Percentiles rank a stretch among this genome's conserved stretches.
phyloP scores from a whole-genome alignment of 2,888 invertebrate genomes.

The Dermolepida albohirtum region DNA sequence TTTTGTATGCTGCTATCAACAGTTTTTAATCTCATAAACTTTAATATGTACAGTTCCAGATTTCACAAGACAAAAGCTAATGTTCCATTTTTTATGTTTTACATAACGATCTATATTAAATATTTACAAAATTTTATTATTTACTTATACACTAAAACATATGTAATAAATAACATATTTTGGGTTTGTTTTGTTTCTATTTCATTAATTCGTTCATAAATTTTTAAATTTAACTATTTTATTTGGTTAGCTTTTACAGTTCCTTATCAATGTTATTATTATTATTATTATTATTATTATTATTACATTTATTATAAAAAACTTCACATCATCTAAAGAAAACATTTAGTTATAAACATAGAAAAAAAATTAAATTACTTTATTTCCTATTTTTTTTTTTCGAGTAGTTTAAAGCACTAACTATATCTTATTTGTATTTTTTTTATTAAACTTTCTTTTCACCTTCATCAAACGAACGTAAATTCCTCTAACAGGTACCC shows the following conservation, averaged over 20 bases:
- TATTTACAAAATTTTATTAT: conserved; percentile 20
- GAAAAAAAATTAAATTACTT: conserved; percentile 21
- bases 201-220: no score
- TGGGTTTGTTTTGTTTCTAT: no score
- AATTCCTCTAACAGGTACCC: conserved; percentile 54
- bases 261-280: no score
- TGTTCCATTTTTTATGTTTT: conserved; percentile 4
- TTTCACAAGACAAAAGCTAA: conserved; percentile 21
- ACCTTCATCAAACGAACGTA: conserved; percentile 9
- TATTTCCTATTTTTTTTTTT: neutral
- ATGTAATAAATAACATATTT: neutral
- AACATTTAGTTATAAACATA: conserved; percentile 5
- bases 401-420: conserved; percentile 40
- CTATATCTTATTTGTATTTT: conserved; percentile 19
- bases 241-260: no score
- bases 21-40: neutral
- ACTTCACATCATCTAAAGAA: conserved; percentile 28
- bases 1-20: conserved; percentile 5
- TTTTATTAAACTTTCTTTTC: conserved; percentile 21
- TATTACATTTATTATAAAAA: conserved; percentile 20
- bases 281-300: conserved; percentile 2
- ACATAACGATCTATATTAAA: conserved; percentile 12
- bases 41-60: conserved; percentile 15
- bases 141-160: conserved; percentile 19
- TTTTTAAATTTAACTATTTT: no score